Evolutionary conservation across 2,113 vertebrate genomes (phyloP), one percentile per base, ranked within the genome.

Genomic region (Chionodraco myersi): DNA sequence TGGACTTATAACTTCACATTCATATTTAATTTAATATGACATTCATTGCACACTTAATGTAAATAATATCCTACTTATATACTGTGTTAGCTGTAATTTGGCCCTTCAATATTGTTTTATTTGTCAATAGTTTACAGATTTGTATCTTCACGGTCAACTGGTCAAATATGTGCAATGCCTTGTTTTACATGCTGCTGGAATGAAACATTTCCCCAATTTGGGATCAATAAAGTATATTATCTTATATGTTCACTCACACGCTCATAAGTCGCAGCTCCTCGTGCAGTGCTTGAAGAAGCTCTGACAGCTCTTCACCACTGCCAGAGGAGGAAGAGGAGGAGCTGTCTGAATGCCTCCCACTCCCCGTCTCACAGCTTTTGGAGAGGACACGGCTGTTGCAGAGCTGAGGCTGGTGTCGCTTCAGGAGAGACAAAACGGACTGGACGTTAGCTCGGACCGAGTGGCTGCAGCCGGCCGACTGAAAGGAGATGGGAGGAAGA

Each of bases 401-500:
- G 58, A 99, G 85, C 69, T 93, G 95, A 52, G 95, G 97, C 0
- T 96, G 96, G 88, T 99, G 98, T 18, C 96, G 96, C 75, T 99
- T 99, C 94, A 99, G 95, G 5, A 98, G 95, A 82, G 98, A 97
- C 10, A 99, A 86, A 48, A 99, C 98, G 0, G 97, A 96, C 78
- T 99, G 98, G 53, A 99, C 97, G 0, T 99, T 99, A 81, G 98
- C 98, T 10, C 96, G 93, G 47, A 99, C 98, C 0, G 98, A 98
- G 83, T 98, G 97, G 87, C 97, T 99, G 64, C 95, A 91, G 60
- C 95, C 95, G 0, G 96, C 97, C 7, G 98, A 98, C 98, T 99
- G 73, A 36, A 75, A 60, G 61, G 2, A 30, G 14, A 56, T 12
- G 52, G 18, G 9, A 34, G 45, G 15, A 41, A 9, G 2, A 48